Base-by-base conservation (phyloP, 2,797 vertebrate species). In the Cuniculus paca region DNA sequence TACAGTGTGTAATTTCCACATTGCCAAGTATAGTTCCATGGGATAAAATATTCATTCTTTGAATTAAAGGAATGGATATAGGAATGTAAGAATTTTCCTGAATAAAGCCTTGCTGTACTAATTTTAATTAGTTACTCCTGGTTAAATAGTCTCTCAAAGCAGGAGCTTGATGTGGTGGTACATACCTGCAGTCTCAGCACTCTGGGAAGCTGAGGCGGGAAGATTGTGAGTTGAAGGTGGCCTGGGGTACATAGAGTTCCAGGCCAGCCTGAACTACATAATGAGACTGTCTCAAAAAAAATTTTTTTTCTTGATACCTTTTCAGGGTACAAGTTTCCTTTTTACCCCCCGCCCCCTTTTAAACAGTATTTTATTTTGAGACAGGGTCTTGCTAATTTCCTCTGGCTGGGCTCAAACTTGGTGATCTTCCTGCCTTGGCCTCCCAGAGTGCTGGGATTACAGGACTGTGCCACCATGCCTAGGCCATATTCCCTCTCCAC, bases 21-120 rank as follows among this genome's bases (percentile, higher is more conserved):
- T 45, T 87, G 65, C 52, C 34, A 34, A 36, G 17, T 56, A 78
- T 39, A 94, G n/a, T 85, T 91, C 58, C 63, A 0, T 94, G 75
- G n/a, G 79, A 75, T 70, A 54, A 48, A 75, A 58, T 65, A 58
- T 83, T 80, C 72, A 45, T 52, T 94, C 70, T 89, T 92, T 81
- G 72, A 92, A 50, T 86, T 86, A 86, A 82, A 83, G 42, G 83
- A 74, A 74, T 83, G 19, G 79, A 75, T 31, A 36, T 28, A 84
- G 72, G 60, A 89, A 58, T 84, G 45, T 54, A 79, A 63, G 54
- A 60, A n/a, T 94, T 91, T 96, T 91, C 65, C 28, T 88, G 34
- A 88, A 52, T 87, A 77, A 83, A 92, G 48, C 79, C 26, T 91
- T 93, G 42, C 9, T 86, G 22, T 90, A 24, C 34, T 52, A 48